A percentile compares a stretch with the other conserved stretches of the same genome.
These are phyloP conservation scores for Yasuhikotakia modesta DNA, from an alignment of 2,797 vertebrate genomes.

Conservation along the genomic window DNA sequence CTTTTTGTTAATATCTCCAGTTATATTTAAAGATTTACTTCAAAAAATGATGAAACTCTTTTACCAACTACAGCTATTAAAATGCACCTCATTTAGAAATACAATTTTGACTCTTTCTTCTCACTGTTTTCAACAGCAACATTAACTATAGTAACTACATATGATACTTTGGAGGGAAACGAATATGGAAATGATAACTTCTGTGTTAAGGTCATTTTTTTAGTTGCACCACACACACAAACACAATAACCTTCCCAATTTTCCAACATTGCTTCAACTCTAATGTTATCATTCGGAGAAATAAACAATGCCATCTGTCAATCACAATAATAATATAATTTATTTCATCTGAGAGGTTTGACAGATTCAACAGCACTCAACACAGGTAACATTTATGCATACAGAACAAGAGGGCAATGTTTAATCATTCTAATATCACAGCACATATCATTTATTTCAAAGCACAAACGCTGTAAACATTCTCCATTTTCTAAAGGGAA, in stretches of 20 bases:
- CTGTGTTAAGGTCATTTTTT: not conserved
- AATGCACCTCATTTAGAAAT: no score
- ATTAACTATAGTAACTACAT: not conserved
- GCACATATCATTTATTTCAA: slow-evolving; percentile 55
- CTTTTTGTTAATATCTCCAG: no score
- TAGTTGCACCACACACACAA: not conserved
- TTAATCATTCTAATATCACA: slow-evolving; percentile 58
- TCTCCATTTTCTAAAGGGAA: slow-evolving; percentile 37
- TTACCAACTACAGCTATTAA: no score
- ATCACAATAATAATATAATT: slow-evolving; percentile 66
- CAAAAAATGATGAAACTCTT: no score
- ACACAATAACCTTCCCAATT: not conserved
- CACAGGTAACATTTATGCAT: slow-evolving; percentile 66
- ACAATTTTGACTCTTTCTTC: no score
- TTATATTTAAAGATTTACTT: no score
- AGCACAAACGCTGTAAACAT: slow-evolving; percentile 70
- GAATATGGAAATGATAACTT: not conserved
- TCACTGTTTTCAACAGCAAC: not conserved
- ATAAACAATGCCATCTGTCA: not conserved
- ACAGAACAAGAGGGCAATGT: slow-evolving; percentile 66
- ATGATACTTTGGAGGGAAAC: not conserved
- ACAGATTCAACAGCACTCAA: slow-evolving; percentile 60
- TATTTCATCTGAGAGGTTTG: slow-evolving; percentile 67
- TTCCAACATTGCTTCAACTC: not conserved
- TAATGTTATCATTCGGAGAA: not conserved